These are phyloP conservation scores for Eurytoma adleriae DNA, from an alignment of 2,888 invertebrate species.

Conservation along the genomic window DNA sequence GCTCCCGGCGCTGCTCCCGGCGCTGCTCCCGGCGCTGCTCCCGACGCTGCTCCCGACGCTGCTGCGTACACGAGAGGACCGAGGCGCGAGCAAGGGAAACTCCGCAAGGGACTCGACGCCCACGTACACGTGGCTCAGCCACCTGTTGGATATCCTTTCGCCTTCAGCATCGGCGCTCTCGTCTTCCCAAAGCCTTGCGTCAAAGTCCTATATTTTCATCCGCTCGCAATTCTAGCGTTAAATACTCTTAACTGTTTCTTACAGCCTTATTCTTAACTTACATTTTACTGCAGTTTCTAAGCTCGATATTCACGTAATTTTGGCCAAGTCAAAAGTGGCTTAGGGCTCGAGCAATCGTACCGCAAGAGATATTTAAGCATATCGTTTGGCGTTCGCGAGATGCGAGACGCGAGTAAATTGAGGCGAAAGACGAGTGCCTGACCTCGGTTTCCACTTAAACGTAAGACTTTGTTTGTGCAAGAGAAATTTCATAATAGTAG, in stretches of 20 bases:
- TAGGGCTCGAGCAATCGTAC: no score
- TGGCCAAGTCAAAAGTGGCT: no score
- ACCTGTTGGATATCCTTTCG: slow-evolving; percentile 45
- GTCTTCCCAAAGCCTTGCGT: no score
- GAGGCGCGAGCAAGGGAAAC: no score
- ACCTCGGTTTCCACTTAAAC: slow-evolving; percentile 42
- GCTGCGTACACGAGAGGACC: no score
- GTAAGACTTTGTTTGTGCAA: slow-evolving; percentile 52
- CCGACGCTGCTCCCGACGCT: not conserved
- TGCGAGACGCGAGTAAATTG: not conserved
- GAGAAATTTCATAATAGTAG: slow-evolving; percentile 23
- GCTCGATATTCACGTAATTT: no score
- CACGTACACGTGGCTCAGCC: not conserved
- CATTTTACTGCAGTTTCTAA: no score
- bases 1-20: slow-evolving; percentile 53
- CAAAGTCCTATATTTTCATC: no score
- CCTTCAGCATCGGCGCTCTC: not conserved
- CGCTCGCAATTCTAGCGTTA: no score
- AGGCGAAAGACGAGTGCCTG: slow-evolving; percentile 11
- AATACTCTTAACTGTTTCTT: no score
- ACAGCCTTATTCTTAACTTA: no score
- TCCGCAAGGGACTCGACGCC: not conserved
- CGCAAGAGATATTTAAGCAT: no score
- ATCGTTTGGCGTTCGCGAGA: not conserved
- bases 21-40: not conserved